Evolutionary conservation across 2,888 invertebrate genomes (phyloP).

Genomic region (Oxyscelio sp.): DNA sequence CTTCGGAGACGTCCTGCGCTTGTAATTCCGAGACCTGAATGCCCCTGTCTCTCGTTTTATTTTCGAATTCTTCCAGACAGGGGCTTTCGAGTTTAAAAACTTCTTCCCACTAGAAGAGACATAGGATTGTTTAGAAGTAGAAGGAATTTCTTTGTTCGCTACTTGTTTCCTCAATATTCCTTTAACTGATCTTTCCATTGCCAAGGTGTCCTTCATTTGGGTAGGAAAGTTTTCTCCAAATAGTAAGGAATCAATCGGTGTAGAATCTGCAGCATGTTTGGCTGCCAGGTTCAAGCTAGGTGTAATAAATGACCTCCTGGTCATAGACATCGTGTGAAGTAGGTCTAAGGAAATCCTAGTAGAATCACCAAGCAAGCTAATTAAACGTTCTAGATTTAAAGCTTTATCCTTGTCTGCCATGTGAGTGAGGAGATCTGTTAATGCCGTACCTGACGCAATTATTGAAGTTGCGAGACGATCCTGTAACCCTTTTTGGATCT

Average conservation of each 20-base stretch:
- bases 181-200: conserved; percentile 6
- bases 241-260: conserved; percentile 2
- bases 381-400: too few species aligned
- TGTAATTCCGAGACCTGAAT: background rate
- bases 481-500: conserved; percentile 9
- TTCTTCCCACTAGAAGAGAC: background rate
- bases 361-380: too few species aligned
- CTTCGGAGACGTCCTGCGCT: background rate
- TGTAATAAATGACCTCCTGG: conserved; percentile 9
- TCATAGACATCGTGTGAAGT: conserved; percentile 15
- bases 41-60: conserved; percentile 6
- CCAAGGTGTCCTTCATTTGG: background rate
- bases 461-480: conserved; percentile 12
- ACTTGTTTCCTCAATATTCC: background rate
- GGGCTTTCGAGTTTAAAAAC: conserved; percentile 12
- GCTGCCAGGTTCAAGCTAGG: conserved; percentile 8
- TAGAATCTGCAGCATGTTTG: background rate
- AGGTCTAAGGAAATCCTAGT: too few species aligned
- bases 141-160: too few species aligned
- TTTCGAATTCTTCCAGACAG: background rate
- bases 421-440: too few species aligned
- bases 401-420: too few species aligned
- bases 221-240: conserved; percentile 1
- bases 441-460: conserved; percentile 1
- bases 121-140: too few species aligned